These are phyloP conservation scores for Cochlearius cochlearius DNA, from an alignment of 2,113 vertebrate species.

Conservation along the genomic window DNA sequence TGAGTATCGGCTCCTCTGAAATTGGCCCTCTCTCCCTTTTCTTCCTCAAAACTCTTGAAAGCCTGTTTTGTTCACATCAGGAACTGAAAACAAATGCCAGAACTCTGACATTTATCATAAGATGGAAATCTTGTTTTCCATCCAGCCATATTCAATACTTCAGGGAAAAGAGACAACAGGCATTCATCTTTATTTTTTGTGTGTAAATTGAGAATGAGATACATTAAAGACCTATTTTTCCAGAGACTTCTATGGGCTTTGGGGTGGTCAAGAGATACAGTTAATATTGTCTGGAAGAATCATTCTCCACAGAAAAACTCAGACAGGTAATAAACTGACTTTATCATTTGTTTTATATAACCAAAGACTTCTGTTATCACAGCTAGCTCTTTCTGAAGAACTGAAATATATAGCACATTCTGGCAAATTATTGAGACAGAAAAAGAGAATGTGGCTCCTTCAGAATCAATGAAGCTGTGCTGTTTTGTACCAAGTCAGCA, in stretches of 20 bases:
- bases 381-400: not conserved
- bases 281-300: not conserved
- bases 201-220: not conserved
- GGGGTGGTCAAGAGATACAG: not conserved
- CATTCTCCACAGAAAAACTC: not conserved
- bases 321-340: not conserved
- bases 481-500: not conserved
- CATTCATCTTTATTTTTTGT: conserved; percentile 20
- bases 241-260: not conserved
- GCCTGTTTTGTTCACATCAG: not conserved
- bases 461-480: not conserved
- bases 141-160: not conserved
- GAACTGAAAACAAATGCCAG: not conserved
- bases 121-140: conserved; percentile 17
- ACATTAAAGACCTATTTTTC: not conserved
- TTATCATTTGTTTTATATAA: not conserved
- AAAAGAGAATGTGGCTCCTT: not conserved
- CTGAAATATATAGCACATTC: not conserved
- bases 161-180: not conserved
- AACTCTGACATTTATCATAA: conserved; percentile 28
- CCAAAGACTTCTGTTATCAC: not conserved
- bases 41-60: not conserved
- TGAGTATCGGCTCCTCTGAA: not conserved
- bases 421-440: not conserved
- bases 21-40: not conserved